These are phyloP conservation scores for Tachystola acroxantha DNA, from an alignment of 2,888 invertebrate species.

Conservation along the genomic window DNA sequence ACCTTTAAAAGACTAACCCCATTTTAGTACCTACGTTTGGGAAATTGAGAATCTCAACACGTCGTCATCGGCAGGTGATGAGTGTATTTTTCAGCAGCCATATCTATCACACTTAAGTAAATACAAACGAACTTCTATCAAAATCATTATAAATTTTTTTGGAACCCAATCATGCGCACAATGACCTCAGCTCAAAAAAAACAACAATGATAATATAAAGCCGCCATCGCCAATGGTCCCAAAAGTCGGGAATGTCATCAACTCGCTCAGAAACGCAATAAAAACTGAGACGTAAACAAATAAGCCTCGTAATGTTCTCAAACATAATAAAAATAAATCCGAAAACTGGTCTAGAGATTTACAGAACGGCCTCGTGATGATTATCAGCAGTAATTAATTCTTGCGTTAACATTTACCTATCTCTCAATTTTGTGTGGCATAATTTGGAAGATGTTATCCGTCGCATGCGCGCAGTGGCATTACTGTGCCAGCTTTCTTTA, in stretches of 20 bases:
- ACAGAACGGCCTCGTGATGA: slow-evolving; percentile 26
- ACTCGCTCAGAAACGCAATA: slow-evolving; percentile 19
- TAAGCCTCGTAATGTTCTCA: slow-evolving; percentile 12
- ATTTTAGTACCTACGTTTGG: too few relatives aligned
- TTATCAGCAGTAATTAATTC: slow-evolving; percentile 33
- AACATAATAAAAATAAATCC: slow-evolving; percentile 26
- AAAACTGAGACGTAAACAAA: slow-evolving; percentile 18
- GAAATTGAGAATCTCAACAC: too few relatives aligned
- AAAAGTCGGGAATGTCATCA: slow-evolving; percentile 20
- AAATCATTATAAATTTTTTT: too few relatives aligned
- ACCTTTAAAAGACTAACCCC: too few relatives aligned
- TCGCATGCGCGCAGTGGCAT: neutral
- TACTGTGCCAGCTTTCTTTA: too few relatives aligned
- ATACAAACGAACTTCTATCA: too few relatives aligned
- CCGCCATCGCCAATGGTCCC: slow-evolving; percentile 19
- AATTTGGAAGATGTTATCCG: slow-evolving; percentile 16
- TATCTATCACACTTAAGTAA: too few relatives aligned
- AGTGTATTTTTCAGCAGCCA: too few relatives aligned
- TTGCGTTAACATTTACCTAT: slow-evolving; percentile 19
- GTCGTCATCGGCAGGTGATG: too few relatives aligned
- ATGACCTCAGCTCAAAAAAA: neutral
- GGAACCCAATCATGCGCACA: neutral
- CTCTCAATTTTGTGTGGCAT: slow-evolving; percentile 25
- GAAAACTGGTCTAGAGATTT: slow-evolving; percentile 29
- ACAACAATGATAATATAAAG: slow-evolving; percentile 6